A percentile compares a stretch with the other conserved stretches of the same genome.
phyloP scores from a whole-genome alignment of 2,888 invertebrate genomes.

The Icerya purchasi region DNA sequence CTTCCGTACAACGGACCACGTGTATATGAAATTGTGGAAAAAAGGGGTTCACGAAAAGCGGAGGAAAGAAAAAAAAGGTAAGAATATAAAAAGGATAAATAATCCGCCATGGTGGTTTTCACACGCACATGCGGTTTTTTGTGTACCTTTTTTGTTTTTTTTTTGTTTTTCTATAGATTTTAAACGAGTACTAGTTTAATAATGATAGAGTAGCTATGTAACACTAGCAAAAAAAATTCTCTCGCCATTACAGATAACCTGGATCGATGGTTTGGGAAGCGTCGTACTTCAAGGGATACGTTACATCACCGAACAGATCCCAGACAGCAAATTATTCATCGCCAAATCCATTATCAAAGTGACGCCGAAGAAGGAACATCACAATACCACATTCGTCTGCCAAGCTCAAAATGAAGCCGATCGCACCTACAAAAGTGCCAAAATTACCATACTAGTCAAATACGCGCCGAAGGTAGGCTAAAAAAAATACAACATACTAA shows the following conservation, averaged over 20 bases:
- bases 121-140: too few species aligned
- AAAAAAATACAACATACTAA: too few species aligned
- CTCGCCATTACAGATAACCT: conserved; percentile 46
- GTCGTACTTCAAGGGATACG: conserved; percentile 59
- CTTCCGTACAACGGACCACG: too few species aligned
- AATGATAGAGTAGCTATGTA: too few species aligned
- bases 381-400: conserved; percentile 76
- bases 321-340: conserved; percentile 62
- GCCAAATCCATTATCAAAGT: conserved; percentile 65
- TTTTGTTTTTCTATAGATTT: too few species aligned
- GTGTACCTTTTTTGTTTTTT: too few species aligned
- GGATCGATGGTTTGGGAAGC: conserved; percentile 75
- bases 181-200: too few species aligned
- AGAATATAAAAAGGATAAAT: too few species aligned
- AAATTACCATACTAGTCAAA: conserved; percentile 67
- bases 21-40: too few species aligned
- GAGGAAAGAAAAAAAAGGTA: too few species aligned
- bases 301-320: conserved; percentile 43
- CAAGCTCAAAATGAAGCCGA: conserved; percentile 84
- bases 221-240: not conserved
- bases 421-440: conserved; percentile 57
- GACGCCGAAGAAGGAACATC: conserved; percentile 67
- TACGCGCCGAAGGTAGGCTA: conserved; percentile 62
- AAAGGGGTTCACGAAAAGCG: too few species aligned
- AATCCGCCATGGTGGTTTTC: too few species aligned